phyloP scores from a whole-genome alignment of 2,888 invertebrate genomes.

The Allolobophora icterica region DNA sequence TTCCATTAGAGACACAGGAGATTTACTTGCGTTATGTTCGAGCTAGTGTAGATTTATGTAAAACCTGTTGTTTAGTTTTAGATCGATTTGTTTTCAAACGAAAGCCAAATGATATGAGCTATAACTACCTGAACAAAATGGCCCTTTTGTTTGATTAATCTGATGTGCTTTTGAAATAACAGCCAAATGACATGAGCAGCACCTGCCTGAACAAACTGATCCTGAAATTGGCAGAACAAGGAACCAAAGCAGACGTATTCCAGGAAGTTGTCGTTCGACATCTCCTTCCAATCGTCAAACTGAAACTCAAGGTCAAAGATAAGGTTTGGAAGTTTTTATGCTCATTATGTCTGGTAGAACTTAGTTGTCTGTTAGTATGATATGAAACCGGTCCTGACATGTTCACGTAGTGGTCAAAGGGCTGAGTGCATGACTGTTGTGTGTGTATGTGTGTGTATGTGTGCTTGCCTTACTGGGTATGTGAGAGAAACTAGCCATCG shows the following conservation, averaged over 20 bases:
- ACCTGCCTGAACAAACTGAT: slow-evolving; percentile 30
- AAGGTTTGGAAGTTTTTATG: slow-evolving; percentile 62
- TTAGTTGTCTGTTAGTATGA: neutral
- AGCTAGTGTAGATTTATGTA: no score
- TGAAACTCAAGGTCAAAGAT: slow-evolving; percentile 75
- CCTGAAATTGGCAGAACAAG: neutral
- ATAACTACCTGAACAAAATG: no score
- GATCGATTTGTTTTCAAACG: no score
- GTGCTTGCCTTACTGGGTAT: no score
- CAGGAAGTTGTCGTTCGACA: slow-evolving; percentile 41
- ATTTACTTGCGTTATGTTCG: no score
- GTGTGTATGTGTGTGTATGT: no score
- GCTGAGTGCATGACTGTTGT: no score
- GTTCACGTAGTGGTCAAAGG: no score
- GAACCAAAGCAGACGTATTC: slow-evolving; percentile 27
- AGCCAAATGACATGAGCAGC: slow-evolving; percentile 44
- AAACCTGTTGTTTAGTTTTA: no score
- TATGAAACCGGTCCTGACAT: neutral
- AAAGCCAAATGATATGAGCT: no score
- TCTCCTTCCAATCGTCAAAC: slow-evolving; percentile 68
- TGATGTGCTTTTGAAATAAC: slow-evolving; percentile 35
- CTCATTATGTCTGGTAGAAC: neutral
- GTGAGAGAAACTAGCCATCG: no score
- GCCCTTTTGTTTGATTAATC: neutral
- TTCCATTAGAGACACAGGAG: no score